These are phyloP conservation scores for Corythaixoides concolor DNA, from an alignment of 2,113 vertebrate genomes.

Conservation along the genomic window DNA sequence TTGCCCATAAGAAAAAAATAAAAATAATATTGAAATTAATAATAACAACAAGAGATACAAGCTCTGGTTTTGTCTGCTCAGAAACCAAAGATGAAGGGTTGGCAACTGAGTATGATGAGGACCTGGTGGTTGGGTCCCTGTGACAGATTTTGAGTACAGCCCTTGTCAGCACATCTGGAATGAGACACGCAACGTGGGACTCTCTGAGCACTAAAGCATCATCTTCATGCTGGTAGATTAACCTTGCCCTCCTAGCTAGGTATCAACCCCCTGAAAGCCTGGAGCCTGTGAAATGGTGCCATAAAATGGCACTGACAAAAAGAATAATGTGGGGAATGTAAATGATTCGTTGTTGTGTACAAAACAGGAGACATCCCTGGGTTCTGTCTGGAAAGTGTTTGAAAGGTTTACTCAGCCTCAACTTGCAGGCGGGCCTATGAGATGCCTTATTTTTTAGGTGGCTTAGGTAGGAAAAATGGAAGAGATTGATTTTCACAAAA, in stretches of 20 bases:
- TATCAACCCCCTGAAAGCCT: background rate
- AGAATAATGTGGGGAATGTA: background rate
- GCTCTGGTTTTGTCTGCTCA: conserved; percentile 23
- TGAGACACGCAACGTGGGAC: fast-evolving
- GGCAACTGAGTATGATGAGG: background rate
- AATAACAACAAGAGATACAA: conserved; percentile 22
- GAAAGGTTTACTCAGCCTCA: background rate
- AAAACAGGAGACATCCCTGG: background rate
- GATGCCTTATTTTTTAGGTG: background rate
- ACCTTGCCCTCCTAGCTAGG: background rate
- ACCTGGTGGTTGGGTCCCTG: background rate
- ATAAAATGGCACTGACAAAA: background rate
- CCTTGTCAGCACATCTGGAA: background rate
- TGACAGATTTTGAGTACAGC: background rate
- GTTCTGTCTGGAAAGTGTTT: conserved; percentile 26
- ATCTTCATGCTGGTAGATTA: background rate
- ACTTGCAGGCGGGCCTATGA: background rate
- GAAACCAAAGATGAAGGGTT: background rate
- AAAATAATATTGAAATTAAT: background rate
- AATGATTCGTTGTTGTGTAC: conserved; percentile 12
- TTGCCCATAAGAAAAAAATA: background rate
- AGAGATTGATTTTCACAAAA: background rate
- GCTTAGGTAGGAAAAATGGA: background rate
- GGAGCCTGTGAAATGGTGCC: background rate
- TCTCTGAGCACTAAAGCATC: fast-evolving